Conservation (phyloP, 1,140 invertebrate genomes). For the Colletes gigas region DNA sequence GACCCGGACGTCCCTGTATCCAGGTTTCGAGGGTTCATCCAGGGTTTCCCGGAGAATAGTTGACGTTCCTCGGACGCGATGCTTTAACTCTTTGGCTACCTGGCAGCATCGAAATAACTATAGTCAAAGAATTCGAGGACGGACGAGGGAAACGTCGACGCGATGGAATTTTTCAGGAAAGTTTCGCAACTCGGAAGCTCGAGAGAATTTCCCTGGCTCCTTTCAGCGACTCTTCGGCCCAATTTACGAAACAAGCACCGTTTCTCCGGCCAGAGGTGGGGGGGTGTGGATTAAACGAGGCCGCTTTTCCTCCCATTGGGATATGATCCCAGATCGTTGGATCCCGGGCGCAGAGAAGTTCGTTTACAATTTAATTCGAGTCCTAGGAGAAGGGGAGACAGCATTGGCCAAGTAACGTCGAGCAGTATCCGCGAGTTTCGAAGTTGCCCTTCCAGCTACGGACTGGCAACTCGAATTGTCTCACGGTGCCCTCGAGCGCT, state of each 20-base stretch:
- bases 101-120: too few species aligned
- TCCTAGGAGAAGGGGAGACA: too few species aligned
- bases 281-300: neutral
- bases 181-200: neutral
- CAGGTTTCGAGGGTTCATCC: too few species aligned
- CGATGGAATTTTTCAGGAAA: neutral
- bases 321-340: neutral
- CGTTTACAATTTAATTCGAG: constrained; percentile 9
- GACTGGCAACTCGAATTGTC: neutral
- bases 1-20: too few species aligned
- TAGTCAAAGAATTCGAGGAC: neutral
- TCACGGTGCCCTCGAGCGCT: neutral
- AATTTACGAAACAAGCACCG: constrained; percentile 23
- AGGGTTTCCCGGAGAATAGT: too few species aligned
- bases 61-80: too few species aligned
- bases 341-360: neutral
- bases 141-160: neutral
- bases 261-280: neutral
- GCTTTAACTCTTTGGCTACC: too few species aligned
- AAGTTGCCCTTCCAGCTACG: neutral
- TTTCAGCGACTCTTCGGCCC: neutral
- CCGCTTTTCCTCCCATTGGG: neutral
- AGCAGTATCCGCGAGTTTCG: neutral
- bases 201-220: neutral
- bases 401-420: neutral